phyloP scores from a whole-genome alignment of 37 sponge, comb jelly and placozoan genomes.

The Halichondria panicea region DNA sequence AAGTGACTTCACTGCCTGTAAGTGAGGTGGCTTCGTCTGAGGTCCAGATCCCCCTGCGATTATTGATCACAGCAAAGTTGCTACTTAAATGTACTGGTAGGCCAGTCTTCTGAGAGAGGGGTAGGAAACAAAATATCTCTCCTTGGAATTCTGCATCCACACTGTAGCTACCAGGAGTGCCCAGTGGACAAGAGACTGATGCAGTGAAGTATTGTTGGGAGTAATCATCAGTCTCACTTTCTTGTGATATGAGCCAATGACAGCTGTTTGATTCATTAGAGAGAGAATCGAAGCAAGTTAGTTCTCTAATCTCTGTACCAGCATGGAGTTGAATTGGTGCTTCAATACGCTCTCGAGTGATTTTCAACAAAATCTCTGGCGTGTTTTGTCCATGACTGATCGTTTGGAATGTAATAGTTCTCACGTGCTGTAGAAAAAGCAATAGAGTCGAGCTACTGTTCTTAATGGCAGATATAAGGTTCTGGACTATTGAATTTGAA shows the following conservation, averaged over 20 bases:
- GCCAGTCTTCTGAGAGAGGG: slow-evolving; percentile 48
- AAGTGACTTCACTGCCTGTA: slow-evolving; percentile 26
- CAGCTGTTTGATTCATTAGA: too few relatives aligned
- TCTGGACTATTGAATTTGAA: neutral
- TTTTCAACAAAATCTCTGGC: neutral
- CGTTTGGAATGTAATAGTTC: slow-evolving; percentile 28
- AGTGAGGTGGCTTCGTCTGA: neutral
- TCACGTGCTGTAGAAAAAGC: slow-evolving; percentile 60
- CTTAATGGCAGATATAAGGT: slow-evolving; percentile 16
- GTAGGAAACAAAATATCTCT: slow-evolving; percentile 53
- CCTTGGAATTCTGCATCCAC: slow-evolving; percentile 5
- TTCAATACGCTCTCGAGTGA: neutral
- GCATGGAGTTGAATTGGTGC: too few relatives aligned
- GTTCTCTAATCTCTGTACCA: too few relatives aligned
- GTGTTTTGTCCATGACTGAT: slow-evolving; percentile 4
- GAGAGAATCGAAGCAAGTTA: too few relatives aligned
- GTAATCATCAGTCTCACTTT: neutral
- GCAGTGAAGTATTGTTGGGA: neutral
- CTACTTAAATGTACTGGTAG: slow-evolving; percentile 73
- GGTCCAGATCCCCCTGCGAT: slow-evolving; percentile 75
- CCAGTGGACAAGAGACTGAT: too few relatives aligned
- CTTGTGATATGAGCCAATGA: neutral
- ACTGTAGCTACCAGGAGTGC: too few relatives aligned
- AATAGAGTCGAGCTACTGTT: slow-evolving; percentile 30
- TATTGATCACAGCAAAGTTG: slow-evolving; percentile 68